A percentile compares a stretch with the other conserved stretches of the same genome.
Evolutionary conservation across 2,113 vertebrate species (phyloP).

Genomic region (Sinocyclocheilus anophthalmus): DNA sequence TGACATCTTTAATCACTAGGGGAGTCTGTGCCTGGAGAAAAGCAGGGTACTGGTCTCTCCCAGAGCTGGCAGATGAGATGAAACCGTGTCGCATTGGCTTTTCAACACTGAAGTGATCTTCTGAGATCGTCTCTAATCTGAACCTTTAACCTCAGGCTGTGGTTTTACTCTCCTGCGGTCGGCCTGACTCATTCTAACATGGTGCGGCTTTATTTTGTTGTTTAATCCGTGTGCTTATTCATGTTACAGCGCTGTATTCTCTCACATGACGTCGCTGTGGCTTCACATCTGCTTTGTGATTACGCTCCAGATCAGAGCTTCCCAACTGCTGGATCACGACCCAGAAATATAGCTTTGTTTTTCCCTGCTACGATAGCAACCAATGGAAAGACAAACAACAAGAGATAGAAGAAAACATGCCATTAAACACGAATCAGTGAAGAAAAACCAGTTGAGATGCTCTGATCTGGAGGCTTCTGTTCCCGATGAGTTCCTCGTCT

Average conservation of each 20-base stretch:
- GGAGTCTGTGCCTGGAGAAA: slow-evolving; percentile 77
- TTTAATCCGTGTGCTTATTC: not conserved
- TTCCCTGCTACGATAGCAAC: not conserved
- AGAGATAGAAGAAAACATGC: not conserved
- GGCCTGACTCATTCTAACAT: not conserved
- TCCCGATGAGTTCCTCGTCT: not conserved
- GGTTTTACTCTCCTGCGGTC: not conserved
- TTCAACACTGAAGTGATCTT: not conserved
- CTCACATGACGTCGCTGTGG: not conserved
- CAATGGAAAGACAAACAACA: no score
- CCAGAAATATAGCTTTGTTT: not conserved
- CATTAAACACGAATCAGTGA: not conserved
- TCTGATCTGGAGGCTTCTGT: not conserved
- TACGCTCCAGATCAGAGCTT: not conserved
- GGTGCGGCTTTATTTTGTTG: not conserved
- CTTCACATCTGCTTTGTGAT: not conserved
- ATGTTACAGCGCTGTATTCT: not conserved
- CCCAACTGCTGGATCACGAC: not conserved
- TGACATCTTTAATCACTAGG: slow-evolving; percentile 82
- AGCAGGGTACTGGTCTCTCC: slow-evolving; percentile 41
- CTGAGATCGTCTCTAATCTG: not conserved
- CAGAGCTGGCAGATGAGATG: not conserved
- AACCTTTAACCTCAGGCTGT: not conserved
- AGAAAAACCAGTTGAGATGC: not conserved
- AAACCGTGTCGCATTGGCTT: not conserved